Evolutionary conservation across 2,888 invertebrate genomes (phyloP), one percentile per base, ranked within the genome.

Genomic region (Dioctria rufipes): DNA sequence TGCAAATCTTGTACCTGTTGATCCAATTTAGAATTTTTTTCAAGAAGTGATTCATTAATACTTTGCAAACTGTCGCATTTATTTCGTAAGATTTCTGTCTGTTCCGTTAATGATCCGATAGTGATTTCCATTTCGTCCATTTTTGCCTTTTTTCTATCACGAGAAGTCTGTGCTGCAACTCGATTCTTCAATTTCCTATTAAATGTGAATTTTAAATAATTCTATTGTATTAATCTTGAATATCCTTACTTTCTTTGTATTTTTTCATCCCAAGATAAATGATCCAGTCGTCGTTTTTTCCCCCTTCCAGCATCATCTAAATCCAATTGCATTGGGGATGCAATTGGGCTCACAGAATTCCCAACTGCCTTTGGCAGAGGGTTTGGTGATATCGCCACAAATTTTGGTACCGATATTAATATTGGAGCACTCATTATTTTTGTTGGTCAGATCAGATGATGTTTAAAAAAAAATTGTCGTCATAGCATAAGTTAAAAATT

Each of bases 161-260:
- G 93, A 0, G 98, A 98, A 69, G 96, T 97, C 90, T 99, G 99
- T 3, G 99, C 99, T 49, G 99, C 98, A 42, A 98, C 97, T 84
- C 98, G 92, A 88, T 98, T 98, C 89, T 98, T 98, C 85, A 98
- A 88, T 90, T 98, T 98, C 88, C 98, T 97, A 88, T 43, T 5
- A 60, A 80, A 54, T 8, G 5, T 2, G 37, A 8, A 3, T 25
- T 25, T 25, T 61, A 73, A 81, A 65, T 5, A 66, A 1, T 42
- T 60, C 51, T 63, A 58, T 9, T 49, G 58, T 4, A 37, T n/a
- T 3, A 75, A 61, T 42, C 5, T 40, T 3, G 4, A n/a, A 42
- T 43, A 69, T 77, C 92, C 95, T 91, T 90, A 96, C 96, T 96
- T 96, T 87, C 96, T 91, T 88, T 95, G 94, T 85, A 96, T 90